Base-by-base conservation (phyloP, 2,888 invertebrate species). In the Neria commutata region DNA sequence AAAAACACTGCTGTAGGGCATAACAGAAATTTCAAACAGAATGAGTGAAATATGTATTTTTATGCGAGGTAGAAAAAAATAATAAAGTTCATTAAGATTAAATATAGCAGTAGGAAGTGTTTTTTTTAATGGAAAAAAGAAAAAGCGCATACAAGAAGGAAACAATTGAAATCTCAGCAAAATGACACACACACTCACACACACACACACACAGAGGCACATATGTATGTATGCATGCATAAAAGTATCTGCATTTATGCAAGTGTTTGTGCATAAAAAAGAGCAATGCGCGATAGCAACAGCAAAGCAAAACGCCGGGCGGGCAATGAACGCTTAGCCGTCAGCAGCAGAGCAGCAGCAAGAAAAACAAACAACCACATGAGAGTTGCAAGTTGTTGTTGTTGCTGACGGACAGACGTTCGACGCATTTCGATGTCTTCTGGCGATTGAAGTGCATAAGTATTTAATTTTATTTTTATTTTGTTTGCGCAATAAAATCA, bases 241-340 rank as follows among this genome's bases (percentile, higher is more conserved):
- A 21, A 48, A 46, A 56, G 45, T 56, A 40, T 60, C 64, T 63
- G 63, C 62, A 63, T 63, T 55, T 59, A 23, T 55, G 63, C 17
- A 33, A 37, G 56, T 53, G 64, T 67, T 62, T 65, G 47, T 67
- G 65, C 46, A 5, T 14, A 37, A 52, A 5, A 50, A 29, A 40
- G 46, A 37, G 16, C 23, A 45, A 47, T 54, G 52, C 37, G 61
- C 61, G 25, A 54, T 54, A 37, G 51, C 42, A 46, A 42, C 50
- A 57, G 48, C 24, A 29, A 33, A 45, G n/a, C n/a, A 52, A 47
- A 26, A 34, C 33, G 24, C 66, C 61, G 62, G 56, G 62, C 73
- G 72, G 73, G 73, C 73, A 73, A 70, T 73, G 72, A 73, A 73
- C 73, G 71, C 71, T 72, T 73, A n/a, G n/a, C n/a, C 37, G 37